Conservation (phyloP, 2,113 vertebrate species). For the Phoxinus phoxinus region DNA sequence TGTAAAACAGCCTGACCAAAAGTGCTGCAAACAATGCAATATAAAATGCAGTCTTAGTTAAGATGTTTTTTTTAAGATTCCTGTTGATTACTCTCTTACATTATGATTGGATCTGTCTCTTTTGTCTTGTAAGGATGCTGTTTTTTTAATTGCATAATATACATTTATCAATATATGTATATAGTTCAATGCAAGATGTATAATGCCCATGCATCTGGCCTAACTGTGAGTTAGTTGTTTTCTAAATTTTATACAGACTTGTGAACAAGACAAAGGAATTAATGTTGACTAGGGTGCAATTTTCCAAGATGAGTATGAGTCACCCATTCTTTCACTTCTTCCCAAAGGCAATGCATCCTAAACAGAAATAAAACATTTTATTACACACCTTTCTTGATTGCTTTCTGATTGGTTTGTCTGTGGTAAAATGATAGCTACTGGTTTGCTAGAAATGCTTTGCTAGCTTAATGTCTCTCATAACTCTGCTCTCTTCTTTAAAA, state of each 20-base stretch:
- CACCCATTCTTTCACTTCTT: neutral
- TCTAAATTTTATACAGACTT: neutral
- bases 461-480: neutral
- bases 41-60: too few species aligned
- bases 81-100: neutral
- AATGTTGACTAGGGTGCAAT: neutral
- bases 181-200: neutral
- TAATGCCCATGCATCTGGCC: neutral
- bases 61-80: neutral
- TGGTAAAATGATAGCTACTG: neutral
- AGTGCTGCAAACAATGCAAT: neutral
- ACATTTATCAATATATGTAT: neutral
- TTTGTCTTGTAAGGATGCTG: neutral
- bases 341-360: neutral
- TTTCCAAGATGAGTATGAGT: neutral
- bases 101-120: neutral
- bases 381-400: neutral
- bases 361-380: neutral
- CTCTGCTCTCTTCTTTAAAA: neutral
- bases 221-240: neutral
- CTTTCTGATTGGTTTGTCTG: neutral
- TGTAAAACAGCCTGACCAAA: neutral
- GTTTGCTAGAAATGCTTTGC: neutral
- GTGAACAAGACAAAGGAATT: conserved; percentile 7
- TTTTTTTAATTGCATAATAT: neutral